These are phyloP conservation scores for Zonotrichia leucophrys DNA, from an alignment of 2,113 vertebrate species.

Conservation along the genomic window DNA sequence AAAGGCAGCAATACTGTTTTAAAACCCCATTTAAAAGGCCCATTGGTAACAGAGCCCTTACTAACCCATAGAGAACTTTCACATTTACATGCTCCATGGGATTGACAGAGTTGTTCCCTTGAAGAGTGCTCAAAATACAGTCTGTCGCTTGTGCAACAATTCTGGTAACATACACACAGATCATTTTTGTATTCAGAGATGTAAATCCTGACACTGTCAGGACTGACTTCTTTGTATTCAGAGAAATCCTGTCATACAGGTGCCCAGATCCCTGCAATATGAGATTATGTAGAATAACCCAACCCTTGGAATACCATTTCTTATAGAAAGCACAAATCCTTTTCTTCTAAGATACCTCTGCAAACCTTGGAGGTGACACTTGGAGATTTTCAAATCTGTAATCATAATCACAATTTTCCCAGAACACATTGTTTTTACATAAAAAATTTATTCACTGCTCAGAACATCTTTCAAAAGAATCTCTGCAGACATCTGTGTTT, in stretches of 20 bases:
- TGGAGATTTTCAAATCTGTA: background rate
- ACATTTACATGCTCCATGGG: background rate
- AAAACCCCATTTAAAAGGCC: background rate
- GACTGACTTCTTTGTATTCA: background rate
- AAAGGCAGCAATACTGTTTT: background rate
- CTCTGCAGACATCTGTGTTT: background rate
- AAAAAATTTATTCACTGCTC: background rate
- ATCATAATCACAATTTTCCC: background rate
- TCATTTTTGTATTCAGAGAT: background rate
- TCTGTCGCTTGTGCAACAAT: accelerated
- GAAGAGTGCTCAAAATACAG: background rate
- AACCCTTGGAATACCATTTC: background rate
- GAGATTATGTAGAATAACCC: background rate
- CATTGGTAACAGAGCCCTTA: background rate
- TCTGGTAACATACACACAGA: background rate
- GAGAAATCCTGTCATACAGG: background rate
- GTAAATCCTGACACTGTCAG: background rate
- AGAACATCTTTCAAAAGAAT: background rate
- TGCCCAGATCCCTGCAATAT: background rate
- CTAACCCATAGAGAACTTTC: background rate
- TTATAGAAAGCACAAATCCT: background rate
- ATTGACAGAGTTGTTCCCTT: background rate
- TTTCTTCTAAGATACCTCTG: background rate
- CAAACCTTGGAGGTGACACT: background rate
- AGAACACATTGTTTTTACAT: background rate